Conservation (phyloP, 2,797 vertebrate genomes). For the Myiotriccus ornatus region DNA sequence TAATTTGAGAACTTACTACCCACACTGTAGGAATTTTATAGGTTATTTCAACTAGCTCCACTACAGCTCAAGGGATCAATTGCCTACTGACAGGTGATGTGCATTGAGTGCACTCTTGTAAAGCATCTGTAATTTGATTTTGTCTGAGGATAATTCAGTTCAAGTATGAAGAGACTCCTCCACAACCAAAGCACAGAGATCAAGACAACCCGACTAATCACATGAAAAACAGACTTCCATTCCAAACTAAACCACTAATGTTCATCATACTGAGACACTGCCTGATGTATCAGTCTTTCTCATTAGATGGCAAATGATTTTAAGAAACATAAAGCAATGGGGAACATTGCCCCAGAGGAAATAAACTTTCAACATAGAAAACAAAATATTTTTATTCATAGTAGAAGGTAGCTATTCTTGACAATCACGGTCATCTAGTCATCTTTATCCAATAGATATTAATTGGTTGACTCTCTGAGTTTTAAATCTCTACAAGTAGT, state of each 20-base stretch:
- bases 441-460: not conserved
- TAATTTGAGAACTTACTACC: not conserved
- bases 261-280: not conserved
- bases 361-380: not conserved
- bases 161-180: not conserved
- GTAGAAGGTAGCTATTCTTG: not conserved
- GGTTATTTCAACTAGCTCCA: not conserved
- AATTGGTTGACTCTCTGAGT: not conserved
- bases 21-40: not conserved
- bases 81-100: not conserved
- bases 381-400: not conserved
- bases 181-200: not conserved
- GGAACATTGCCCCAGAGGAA: fast-evolving
- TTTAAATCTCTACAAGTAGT: not conserved
- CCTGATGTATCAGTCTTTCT: not conserved
- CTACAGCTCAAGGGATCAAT: not conserved
- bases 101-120: not conserved
- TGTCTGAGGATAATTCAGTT: not conserved
- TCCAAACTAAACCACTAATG: not conserved
- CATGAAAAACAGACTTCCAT: not conserved
- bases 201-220: not conserved
- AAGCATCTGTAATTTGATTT: not conserved
- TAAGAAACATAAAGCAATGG: not conserved
- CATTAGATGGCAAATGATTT: not conserved
- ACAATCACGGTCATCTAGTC: not conserved